Conservation (phyloP, 1,140 invertebrate species). For the Bombyx mori region DNA sequence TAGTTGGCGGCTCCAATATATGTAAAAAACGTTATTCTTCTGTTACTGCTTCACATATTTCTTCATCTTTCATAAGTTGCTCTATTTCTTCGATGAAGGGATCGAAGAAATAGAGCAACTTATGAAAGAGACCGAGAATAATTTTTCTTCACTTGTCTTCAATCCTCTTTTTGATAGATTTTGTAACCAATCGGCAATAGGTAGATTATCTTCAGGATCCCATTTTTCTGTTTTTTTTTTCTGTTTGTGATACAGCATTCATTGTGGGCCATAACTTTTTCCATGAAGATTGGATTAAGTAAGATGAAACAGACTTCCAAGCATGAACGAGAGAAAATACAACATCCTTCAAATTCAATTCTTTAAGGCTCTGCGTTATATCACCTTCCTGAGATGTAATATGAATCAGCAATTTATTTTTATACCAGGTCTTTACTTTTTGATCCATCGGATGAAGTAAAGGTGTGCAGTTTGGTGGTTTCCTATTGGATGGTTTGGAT, state of each 20-base stretch:
- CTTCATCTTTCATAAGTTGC: neutral
- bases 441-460: conserved; percentile 66
- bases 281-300: conserved; percentile 32
- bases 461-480: conserved; percentile 48
- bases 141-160: conserved; percentile 16
- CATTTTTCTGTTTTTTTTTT: conserved; percentile 24
- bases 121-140: no score
- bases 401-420: conserved; percentile 22
- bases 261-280: conserved; percentile 30
- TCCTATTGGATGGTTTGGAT: conserved; percentile 55
- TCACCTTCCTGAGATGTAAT: conserved; percentile 10
- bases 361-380: conserved; percentile 33
- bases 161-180: conserved; percentile 23
- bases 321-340: conserved; percentile 33
- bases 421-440: conserved; percentile 29
- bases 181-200: conserved; percentile 19
- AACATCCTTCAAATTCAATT: conserved; percentile 33
- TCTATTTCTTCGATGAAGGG: neutral
- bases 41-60: neutral
- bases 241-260: conserved; percentile 17
- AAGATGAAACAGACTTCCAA: conserved; percentile 26
- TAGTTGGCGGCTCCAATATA: neutral
- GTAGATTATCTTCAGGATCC: conserved; percentile 25
- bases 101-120: no score
- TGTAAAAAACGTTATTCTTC: neutral